These are phyloP conservation scores for Bufotes viridis DNA, from an alignment of 2,797 vertebrate species.

Conservation along the genomic window DNA sequence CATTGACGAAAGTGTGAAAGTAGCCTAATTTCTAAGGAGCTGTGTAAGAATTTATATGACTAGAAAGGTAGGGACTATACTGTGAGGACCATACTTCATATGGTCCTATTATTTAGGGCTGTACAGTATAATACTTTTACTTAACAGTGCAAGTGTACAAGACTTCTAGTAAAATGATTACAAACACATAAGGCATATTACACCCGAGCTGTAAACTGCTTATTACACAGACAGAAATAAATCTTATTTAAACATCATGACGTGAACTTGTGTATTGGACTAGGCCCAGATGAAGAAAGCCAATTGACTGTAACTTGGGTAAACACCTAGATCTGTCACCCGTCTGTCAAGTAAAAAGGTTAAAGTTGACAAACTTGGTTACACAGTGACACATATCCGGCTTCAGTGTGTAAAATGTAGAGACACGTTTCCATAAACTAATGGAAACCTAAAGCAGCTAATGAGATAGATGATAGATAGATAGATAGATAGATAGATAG, in stretches of 20 bases:
- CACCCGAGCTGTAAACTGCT: background rate
- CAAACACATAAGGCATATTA: background rate
- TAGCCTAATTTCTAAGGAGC: too few species aligned
- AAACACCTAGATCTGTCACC: constrained; percentile 34
- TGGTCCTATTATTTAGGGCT: too few species aligned
- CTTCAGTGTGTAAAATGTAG: background rate
- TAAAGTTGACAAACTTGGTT: constrained; percentile 17
- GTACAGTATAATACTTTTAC: too few species aligned
- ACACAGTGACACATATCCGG: constrained; percentile 50
- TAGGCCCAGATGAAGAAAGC: background rate
- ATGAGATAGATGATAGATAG: background rate
- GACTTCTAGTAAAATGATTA: background rate
- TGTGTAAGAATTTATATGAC: too few species aligned
- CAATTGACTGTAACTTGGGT: constrained; percentile 12
- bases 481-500: background rate
- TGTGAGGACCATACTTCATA: too few species aligned
- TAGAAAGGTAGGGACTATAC: too few species aligned
- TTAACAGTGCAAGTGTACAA: background rate
- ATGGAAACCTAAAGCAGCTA: background rate
- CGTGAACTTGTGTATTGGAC: background rate
- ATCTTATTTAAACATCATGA: background rate
- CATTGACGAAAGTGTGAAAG: too few species aligned
- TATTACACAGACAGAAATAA: background rate
- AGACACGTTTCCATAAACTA: constrained; percentile 22
- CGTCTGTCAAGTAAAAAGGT: background rate